Conservation (phyloP, 2,888 invertebrate species). For the Polydesmus complanatus region DNA sequence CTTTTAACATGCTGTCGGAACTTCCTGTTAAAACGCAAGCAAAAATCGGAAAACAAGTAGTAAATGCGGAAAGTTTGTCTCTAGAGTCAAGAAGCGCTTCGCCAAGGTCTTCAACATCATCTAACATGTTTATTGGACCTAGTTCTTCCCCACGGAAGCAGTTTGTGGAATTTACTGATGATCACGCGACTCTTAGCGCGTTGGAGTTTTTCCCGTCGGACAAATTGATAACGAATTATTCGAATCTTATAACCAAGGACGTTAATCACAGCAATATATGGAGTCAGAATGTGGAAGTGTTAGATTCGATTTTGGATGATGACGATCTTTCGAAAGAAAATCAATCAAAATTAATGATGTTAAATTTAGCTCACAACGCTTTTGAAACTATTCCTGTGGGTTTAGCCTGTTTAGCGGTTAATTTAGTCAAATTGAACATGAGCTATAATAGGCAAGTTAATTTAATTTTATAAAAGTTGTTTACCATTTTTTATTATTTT, state of each 20-base stretch:
- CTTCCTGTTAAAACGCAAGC: slow-evolving; percentile 35
- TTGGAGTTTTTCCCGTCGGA: slow-evolving; percentile 13
- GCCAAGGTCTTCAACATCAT: neutral
- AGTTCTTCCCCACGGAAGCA: neutral
- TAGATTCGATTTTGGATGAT: slow-evolving; percentile 21
- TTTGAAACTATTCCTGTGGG: slow-evolving; percentile 75
- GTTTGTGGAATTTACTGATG: slow-evolving; percentile 2
- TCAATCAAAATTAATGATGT: slow-evolving; percentile 51
- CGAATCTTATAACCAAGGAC: slow-evolving; percentile 21
- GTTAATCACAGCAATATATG: slow-evolving; percentile 60
- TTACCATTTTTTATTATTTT: neutral
- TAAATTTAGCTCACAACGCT: slow-evolving; percentile 82
- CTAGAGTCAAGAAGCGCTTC: neutral
- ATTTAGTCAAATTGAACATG: slow-evolving; percentile 73
- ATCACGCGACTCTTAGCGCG: slow-evolving; percentile 31
- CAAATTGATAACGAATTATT: slow-evolving; percentile 5
- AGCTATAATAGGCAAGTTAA: slow-evolving; percentile 61
- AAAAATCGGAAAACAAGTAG: slow-evolving; percentile 4
- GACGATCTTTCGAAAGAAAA: slow-evolving; percentile 25
- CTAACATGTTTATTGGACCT: neutral
- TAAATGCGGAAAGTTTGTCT: neutral
- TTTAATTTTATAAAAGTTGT: too few relatives aligned
- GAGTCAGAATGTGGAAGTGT: slow-evolving; percentile 20
- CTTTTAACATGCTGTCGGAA: slow-evolving; percentile 71
- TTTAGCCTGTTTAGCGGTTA: slow-evolving; percentile 77